Base-by-base conservation (phyloP, 2,113 vertebrate genomes). In the Lonchura striata region DNA sequence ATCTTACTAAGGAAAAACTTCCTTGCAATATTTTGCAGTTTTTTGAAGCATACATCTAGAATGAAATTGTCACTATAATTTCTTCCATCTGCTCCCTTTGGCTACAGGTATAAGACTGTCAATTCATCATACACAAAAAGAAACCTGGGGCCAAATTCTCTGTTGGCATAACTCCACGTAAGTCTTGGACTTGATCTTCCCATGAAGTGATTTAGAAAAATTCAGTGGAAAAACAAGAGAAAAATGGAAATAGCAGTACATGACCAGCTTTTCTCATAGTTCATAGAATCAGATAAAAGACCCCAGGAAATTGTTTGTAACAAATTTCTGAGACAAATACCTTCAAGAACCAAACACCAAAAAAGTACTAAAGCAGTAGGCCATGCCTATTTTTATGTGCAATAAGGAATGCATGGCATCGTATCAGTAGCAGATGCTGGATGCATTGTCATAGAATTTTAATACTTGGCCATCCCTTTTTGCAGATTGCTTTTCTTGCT, bases 31-130 rank as follows among this genome's bases (percentile, higher is more conserved):
- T 79, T 92, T 77, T 80, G 44, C 60, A 71, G 21, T 54, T 93
- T 79, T 60, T 86, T 93, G 91, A 83, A 92, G n/a, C 59, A 78
- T 49, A 63, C 61, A 68, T 33, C n/a, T 82, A 64, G 66, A 64
- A 53, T 0, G 2, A 70, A 86, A 47, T 78, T 94, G 79, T 81
- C 70, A 59, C 53, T 92, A 15, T 82, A 88, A 71, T 80, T 90
- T 75, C 64, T 96, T 88, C 92, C 92, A 91, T 95, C 86, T 97
- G 91, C 60, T 95, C 44, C 33, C 56, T 91, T 90, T 94, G 88
- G 86, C 86, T 94, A 79, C 87, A 90, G 83, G 70, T 90, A 60
- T 49, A 90, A 75, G 79, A 37, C 78, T 96, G 89, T 82, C 82
- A 88, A 89, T 94, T 95, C 56, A 91, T 77, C 54, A 75, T 37